These are phyloP conservation scores for Microcebus murinus DNA, from an alignment of 2,113 vertebrate genomes.

Conservation along the genomic window DNA sequence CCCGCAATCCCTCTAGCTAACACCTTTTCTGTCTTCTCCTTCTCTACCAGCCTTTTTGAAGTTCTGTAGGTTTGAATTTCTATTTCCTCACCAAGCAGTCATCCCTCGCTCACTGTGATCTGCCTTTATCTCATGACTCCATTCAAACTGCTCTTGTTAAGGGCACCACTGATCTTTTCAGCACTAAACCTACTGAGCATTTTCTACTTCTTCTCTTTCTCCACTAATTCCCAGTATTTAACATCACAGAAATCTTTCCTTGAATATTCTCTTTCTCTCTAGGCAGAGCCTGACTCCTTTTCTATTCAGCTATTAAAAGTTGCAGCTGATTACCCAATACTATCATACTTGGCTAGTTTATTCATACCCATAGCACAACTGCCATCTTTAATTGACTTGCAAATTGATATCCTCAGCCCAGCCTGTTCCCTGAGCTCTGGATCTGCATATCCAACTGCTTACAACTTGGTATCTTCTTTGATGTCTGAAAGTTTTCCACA, in stretches of 20 bases:
- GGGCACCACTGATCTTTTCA: background rate
- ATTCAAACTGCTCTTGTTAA: background rate
- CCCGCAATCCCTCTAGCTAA: background rate
- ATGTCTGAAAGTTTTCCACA: background rate
- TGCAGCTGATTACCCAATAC: background rate
- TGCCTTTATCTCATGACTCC: background rate
- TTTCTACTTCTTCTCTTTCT: background rate
- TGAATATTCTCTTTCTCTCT: constrained; percentile 1
- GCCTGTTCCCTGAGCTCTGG: background rate
- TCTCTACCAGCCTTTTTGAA: background rate
- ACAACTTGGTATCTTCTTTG: background rate
- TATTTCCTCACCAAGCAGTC: background rate
- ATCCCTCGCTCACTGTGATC: background rate
- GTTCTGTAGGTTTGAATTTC: background rate
- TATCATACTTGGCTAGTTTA: background rate
- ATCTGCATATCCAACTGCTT: background rate
- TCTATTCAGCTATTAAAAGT: background rate
- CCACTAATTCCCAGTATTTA: background rate
- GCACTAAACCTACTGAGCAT: background rate
- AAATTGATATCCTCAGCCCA: background rate
- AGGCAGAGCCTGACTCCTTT: background rate
- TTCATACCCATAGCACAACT: background rate
- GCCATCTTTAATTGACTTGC: constrained; percentile 28
- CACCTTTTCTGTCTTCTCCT: background rate
- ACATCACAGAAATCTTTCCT: background rate